Evolutionary conservation across 2,113 vertebrate species (phyloP).

Genomic region (Peromyscus leucopus): DNA sequence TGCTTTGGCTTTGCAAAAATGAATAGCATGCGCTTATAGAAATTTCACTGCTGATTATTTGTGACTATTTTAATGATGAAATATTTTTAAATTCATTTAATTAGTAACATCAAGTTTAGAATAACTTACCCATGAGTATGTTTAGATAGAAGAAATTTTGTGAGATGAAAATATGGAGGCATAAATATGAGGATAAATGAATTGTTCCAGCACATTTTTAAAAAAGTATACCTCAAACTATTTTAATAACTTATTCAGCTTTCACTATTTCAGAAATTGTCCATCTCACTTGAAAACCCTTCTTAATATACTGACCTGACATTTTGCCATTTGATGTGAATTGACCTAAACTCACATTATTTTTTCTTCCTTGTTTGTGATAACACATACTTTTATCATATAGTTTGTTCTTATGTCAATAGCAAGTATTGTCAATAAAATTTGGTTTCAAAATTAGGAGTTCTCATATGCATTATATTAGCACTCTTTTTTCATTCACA

Average conservation of each 20-base stretch:
- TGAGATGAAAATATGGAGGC: slow-evolving; percentile 26
- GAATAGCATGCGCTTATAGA: slow-evolving; percentile 21
- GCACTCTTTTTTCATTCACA: not conserved
- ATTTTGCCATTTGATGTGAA: not conserved
- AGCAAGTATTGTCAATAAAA: not conserved
- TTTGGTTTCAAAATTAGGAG: not conserved
- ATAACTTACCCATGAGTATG: not conserved
- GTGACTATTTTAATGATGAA: slow-evolving; percentile 46
- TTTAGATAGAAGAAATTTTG: slow-evolving; percentile 10
- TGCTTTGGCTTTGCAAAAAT: slow-evolving; percentile 56
- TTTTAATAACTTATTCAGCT: not conserved
- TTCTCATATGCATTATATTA: slow-evolving; percentile 34
- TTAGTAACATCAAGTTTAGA: slow-evolving; percentile 1
- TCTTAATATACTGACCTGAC: not conserved
- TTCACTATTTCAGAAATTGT: not conserved
- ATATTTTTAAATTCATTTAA: slow-evolving; percentile 10
- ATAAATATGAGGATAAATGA: not conserved
- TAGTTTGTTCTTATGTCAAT: not conserved
- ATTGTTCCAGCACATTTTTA: slow-evolving; percentile 35
- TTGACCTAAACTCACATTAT: not conserved
- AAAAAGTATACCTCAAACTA: not conserved
- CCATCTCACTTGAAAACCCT: not conserved
- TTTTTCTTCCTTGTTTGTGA: not conserved
- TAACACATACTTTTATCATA: not conserved
- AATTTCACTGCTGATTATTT: slow-evolving; percentile 53